These are phyloP conservation scores for Champsocephalus esox DNA, from an alignment of 2,797 vertebrate species.

Conservation along the genomic window DNA sequence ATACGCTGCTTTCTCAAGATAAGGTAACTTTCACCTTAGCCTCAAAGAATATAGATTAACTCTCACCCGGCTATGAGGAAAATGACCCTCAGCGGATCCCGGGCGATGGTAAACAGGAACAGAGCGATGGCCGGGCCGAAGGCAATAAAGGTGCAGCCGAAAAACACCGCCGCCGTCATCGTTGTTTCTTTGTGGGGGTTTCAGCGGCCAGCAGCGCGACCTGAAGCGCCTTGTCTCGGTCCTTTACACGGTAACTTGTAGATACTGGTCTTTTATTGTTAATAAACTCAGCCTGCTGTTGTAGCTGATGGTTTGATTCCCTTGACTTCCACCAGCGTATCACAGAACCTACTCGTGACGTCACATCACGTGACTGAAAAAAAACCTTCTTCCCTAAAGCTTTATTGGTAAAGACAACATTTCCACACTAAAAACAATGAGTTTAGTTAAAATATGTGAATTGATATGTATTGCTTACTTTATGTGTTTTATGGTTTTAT, in stretches of 20 bases:
- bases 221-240: neutral
- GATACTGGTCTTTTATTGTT: neutral
- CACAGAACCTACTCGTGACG: slow-evolving; percentile 26
- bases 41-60: rapidly evolving
- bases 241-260: rapidly evolving
- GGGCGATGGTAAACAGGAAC: slow-evolving; percentile 88
- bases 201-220: slow-evolving; percentile 10
- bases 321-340: slow-evolving; percentile 1
- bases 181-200: slow-evolving; percentile 22
- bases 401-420: too few species aligned
- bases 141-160: slow-evolving; percentile 88
- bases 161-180: slow-evolving; percentile 88
- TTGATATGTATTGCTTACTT: too few species aligned
- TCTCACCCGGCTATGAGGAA: slow-evolving; percentile 89
- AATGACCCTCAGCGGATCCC: slow-evolving; percentile 86
- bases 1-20: rapidly evolving
- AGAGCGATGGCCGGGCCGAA: slow-evolving; percentile 87
- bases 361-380: slow-evolving; percentile 39
- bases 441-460: too few species aligned
- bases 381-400: too few species aligned
- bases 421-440: too few species aligned
- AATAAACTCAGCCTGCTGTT: neutral
- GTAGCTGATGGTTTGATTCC: neutral
- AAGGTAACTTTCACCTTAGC: rapidly evolving
- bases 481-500: too few species aligned